Evolutionary conservation across 2,888 invertebrate species (phyloP).

Genomic region (Aphodius sticticus): DNA sequence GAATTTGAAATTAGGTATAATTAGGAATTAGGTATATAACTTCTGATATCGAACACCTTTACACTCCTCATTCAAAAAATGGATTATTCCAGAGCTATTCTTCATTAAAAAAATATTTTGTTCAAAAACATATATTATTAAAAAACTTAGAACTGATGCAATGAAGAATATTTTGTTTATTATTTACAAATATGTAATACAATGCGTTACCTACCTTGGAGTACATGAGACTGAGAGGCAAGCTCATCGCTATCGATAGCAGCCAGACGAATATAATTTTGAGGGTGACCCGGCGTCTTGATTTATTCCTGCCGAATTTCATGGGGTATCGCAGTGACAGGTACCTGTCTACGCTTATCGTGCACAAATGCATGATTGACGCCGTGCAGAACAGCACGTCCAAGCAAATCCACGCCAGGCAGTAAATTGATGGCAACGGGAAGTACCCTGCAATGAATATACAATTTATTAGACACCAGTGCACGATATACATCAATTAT

Average conservation of each 20-base stretch:
- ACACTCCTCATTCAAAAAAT: too few relatives aligned
- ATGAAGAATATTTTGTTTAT: too few relatives aligned
- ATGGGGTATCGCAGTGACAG: slow-evolving; percentile 91
- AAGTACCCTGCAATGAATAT: slow-evolving; percentile 74
- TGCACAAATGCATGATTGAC: slow-evolving; percentile 96
- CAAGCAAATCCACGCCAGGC: slow-evolving; percentile 93
- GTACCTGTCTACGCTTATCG: slow-evolving; percentile 95
- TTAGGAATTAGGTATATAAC: too few relatives aligned
- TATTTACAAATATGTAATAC: too few relatives aligned
- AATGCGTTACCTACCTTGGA: slow-evolving; percentile 71
- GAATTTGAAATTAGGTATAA: too few relatives aligned
- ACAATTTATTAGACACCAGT: neutral
- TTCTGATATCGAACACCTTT: too few relatives aligned
- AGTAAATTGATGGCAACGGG: slow-evolving; percentile 83
- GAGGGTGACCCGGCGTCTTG: slow-evolving; percentile 81
- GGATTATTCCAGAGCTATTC: too few relatives aligned
- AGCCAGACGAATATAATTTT: slow-evolving; percentile 96
- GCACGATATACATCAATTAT: slow-evolving; percentile 19
- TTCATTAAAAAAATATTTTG: too few relatives aligned
- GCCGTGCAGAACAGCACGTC: slow-evolving; percentile 97
- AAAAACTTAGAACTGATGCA: too few relatives aligned
- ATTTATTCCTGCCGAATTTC: slow-evolving; percentile 91
- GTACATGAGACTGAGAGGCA: slow-evolving; percentile 89
- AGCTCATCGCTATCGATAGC: slow-evolving; percentile 89
- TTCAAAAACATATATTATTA: too few relatives aligned